Percentiles rank a stretch among this genome's conserved stretches.
phyloP scores from a whole-genome alignment of 2,113 vertebrate species.

The Nematolebias whitei region DNA sequence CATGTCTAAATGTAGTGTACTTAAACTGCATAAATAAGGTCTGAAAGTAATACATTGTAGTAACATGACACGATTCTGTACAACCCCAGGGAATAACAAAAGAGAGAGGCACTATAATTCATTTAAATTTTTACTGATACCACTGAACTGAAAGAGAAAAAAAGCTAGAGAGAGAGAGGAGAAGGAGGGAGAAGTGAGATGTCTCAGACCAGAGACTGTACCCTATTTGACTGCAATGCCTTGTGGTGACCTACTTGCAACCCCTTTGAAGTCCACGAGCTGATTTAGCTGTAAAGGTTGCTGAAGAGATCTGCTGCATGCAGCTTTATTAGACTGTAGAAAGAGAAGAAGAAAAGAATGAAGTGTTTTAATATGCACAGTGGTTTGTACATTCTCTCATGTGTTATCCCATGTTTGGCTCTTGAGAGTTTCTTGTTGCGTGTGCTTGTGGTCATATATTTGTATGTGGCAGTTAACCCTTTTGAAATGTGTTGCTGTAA shows the following conservation, averaged over 20 bases:
- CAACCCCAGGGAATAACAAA: slow-evolving; percentile 62
- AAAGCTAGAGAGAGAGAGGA: slow-evolving; percentile 21
- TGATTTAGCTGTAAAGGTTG: slow-evolving; percentile 76
- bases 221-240: slow-evolving; percentile 76
- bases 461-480: slow-evolving; percentile 60
- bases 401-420: slow-evolving; percentile 13
- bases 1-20: slow-evolving; percentile 65
- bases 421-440: not conserved
- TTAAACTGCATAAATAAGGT: slow-evolving; percentile 62
- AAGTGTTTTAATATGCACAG: slow-evolving; percentile 33
- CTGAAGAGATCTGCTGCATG: slow-evolving; percentile 69
- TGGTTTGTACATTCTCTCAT: slow-evolving; percentile 1
- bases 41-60: slow-evolving; percentile 67
- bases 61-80: slow-evolving; percentile 69
- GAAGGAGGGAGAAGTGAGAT: slow-evolving; percentile 59
- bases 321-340: slow-evolving; percentile 66
- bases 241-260: slow-evolving; percentile 83
- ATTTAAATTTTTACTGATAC: slow-evolving; percentile 74
- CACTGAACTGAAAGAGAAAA: slow-evolving; percentile 50
- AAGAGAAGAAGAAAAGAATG: slow-evolving; percentile 25
- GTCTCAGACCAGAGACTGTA: slow-evolving; percentile 76
- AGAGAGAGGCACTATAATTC: slow-evolving; percentile 63
- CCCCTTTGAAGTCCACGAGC: slow-evolving; percentile 83
- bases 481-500: slow-evolving; percentile 57
- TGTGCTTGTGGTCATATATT: not conserved